Evolutionary conservation across 2,797 vertebrate species (phyloP).

Genomic region (Tapera naevia): DNA sequence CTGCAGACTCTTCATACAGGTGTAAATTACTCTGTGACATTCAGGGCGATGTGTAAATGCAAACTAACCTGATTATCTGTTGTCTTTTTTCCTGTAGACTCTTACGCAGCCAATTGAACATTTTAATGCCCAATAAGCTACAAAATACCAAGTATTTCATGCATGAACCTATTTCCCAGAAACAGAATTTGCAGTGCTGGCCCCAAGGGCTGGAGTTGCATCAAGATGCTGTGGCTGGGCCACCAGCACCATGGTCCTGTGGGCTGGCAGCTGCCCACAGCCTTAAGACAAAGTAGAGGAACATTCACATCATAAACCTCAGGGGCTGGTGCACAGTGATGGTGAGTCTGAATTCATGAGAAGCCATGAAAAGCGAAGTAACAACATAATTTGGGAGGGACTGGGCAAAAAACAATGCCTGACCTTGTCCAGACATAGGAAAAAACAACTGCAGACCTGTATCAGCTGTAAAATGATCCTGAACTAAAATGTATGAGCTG

Average conservation of each 20-base stretch:
- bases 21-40: slow-evolving; percentile 56
- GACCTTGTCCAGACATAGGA: not conserved
- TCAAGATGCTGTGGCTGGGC: not conserved
- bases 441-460: not conserved
- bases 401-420: not conserved
- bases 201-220: not conserved
- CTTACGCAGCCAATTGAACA: not conserved
- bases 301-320: not conserved
- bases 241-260: not conserved
- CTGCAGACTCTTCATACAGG: not conserved
- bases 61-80: slow-evolving; percentile 7
- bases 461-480: slow-evolving; percentile 2
- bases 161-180: not conserved
- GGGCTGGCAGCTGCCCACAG: not conserved
- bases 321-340: not conserved
- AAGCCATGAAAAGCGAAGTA: slow-evolving; percentile 14
- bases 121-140: not conserved
- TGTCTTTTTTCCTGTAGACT: not conserved
- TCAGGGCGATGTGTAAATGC: slow-evolving; percentile 1
- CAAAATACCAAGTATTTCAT: not conserved
- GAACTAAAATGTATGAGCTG: not conserved
- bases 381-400: not conserved
- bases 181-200: not conserved
- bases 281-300: not conserved
- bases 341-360: not conserved